These are phyloP conservation scores for Cinara cedri DNA, from an alignment of 2,888 invertebrate species.

Conservation along the genomic window DNA sequence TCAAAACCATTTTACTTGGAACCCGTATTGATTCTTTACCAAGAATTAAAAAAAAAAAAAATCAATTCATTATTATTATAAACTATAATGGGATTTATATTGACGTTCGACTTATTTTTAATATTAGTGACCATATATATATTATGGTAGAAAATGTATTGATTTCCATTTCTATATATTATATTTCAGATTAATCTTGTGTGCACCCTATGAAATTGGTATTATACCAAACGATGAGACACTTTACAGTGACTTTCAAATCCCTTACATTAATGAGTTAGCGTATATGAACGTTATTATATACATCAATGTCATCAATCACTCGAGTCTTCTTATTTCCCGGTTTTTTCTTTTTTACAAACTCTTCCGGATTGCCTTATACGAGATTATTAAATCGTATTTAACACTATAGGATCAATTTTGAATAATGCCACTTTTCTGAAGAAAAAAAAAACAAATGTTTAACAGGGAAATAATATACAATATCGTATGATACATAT, in stretches of 20 bases:
- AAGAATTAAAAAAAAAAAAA: no score
- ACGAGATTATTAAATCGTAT: not conserved
- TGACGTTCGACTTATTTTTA: not conserved
- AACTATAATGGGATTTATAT: not conserved
- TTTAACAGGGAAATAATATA: not conserved
- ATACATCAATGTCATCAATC: constrained; percentile 26
- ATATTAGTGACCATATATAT: not conserved
- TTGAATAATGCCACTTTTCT: no score
- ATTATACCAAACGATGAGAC: not conserved
- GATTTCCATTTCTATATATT: not conserved
- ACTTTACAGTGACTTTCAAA: not conserved
- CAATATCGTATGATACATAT: no score
- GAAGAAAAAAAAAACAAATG: not conserved
- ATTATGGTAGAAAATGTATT: no score
- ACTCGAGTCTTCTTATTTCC: not conserved
- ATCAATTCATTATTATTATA: no score
- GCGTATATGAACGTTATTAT: not conserved
- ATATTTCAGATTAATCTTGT: not conserved
- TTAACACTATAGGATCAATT: not conserved
- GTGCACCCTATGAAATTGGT: not conserved
- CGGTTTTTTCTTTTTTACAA: not conserved
- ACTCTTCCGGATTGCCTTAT: not conserved
- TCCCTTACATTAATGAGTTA: not conserved
- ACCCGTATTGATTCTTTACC: no score
- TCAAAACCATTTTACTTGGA: no score